phyloP scores from a whole-genome alignment of 2,113 vertebrate genomes.

The Furnarius figulus region DNA sequence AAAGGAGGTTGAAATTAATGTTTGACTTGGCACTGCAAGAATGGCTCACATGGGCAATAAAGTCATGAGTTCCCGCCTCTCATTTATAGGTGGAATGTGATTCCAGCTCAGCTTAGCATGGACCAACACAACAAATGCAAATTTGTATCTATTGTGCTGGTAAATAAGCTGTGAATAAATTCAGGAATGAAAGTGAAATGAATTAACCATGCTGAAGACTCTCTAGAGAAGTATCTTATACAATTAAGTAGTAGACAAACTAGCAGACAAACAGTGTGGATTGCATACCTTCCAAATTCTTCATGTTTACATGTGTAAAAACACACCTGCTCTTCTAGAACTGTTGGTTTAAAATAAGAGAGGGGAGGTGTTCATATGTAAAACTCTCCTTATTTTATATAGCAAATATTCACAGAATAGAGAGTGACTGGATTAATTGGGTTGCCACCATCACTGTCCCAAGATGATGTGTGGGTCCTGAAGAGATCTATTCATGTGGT shows the following conservation, averaged over 20 bases:
- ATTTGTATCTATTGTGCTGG: not conserved
- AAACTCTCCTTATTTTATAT: not conserved
- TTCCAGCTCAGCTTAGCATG: not conserved
- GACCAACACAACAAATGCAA: not conserved
- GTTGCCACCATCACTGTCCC: not conserved
- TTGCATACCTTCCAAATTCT: not conserved
- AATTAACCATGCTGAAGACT: not conserved
- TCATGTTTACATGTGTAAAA: not conserved
- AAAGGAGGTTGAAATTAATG: not conserved
- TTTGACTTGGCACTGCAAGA: not conserved
- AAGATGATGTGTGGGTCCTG: not conserved
- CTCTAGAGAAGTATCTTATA: not conserved
- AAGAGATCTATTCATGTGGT: not conserved
- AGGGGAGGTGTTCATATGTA: rapidly evolving
- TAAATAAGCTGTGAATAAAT: not conserved
- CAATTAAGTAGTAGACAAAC: not conserved
- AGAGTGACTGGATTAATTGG: not conserved
- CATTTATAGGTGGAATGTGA: not conserved
- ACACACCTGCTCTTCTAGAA: not conserved
- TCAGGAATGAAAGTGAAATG: not conserved
- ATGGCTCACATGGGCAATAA: not conserved
- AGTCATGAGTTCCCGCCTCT: not conserved
- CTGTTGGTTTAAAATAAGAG: not conserved
- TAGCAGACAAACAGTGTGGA: not conserved
- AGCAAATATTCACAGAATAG: not conserved